Evolutionary conservation across 92 coral and sea anemone genomes (phyloP).

Genomic region (Blastomussa wellsi): DNA sequence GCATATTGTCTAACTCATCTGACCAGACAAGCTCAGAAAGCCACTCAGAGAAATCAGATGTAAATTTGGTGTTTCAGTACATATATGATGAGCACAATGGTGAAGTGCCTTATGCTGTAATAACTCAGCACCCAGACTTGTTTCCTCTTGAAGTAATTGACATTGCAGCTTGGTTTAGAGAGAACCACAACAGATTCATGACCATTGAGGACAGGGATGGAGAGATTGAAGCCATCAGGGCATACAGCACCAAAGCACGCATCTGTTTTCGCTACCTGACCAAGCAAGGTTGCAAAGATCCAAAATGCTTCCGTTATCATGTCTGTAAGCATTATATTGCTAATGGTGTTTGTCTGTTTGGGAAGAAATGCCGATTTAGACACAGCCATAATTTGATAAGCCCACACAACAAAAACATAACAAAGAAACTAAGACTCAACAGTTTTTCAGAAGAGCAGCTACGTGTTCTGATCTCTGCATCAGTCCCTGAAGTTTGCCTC

Average conservation of each 20-base stretch:
- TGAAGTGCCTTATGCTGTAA: slow-evolving; percentile 47
- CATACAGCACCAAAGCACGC: slow-evolving; percentile 47
- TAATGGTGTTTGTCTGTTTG: slow-evolving; percentile 61
- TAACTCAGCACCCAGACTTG: slow-evolving; percentile 51
- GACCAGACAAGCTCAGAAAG: slow-evolving; percentile 15
- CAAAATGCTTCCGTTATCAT: slow-evolving; percentile 66
- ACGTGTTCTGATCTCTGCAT: slow-evolving; percentile 48
- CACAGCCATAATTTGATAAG: slow-evolving; percentile 55
- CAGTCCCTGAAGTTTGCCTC: slow-evolving; percentile 75
- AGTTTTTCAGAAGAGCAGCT: slow-evolving; percentile 64
- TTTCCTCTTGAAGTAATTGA: slow-evolving; percentile 52
- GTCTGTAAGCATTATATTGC: slow-evolving; percentile 64
- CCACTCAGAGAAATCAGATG: slow-evolving; percentile 12
- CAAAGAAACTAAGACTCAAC: slow-evolving; percentile 42
- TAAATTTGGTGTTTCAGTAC: slow-evolving; percentile 52
- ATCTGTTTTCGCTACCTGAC: slow-evolving; percentile 63
- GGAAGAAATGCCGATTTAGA: slow-evolving; percentile 50
- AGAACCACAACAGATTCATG: slow-evolving; percentile 50
- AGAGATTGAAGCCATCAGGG: slow-evolving; percentile 63
- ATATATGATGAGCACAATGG: slow-evolving; percentile 58
- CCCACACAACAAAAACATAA: slow-evolving; percentile 49
- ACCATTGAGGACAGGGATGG: slow-evolving; percentile 55
- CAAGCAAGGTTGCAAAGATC: slow-evolving; percentile 54
- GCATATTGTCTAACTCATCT: background rate
- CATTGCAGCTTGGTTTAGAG: slow-evolving; percentile 63